These are phyloP conservation scores for Drosophila nikananu DNA, from an alignment of 1,140 invertebrate genomes.

Conservation along the genomic window DNA sequence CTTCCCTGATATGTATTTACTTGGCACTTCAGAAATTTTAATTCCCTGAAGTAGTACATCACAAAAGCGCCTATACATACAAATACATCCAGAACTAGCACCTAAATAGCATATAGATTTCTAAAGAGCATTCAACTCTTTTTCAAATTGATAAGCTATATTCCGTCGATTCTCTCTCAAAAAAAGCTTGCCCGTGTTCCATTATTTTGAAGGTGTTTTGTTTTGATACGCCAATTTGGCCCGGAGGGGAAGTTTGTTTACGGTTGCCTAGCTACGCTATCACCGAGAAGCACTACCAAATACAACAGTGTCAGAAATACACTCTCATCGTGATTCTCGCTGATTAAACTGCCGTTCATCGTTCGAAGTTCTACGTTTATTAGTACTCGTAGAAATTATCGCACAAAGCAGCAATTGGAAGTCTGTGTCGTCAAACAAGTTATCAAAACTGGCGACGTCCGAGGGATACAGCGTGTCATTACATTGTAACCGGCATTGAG, in stretches of 20 bases:
- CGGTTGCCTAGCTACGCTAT: constrained; percentile 2
- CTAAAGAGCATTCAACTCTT: background rate
- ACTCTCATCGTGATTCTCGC: background rate
- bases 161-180: background rate
- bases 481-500: background rate
- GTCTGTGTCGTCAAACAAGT: background rate
- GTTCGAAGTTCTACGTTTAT: constrained; percentile 10
- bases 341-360: constrained; percentile 5
- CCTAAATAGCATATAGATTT: background rate
- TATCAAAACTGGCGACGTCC: constrained; percentile 4
- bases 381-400: constrained; percentile 15
- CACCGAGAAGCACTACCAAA: background rate
- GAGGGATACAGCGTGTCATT: constrained; percentile 17
- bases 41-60: background rate
- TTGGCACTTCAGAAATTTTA: background rate
- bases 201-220: constrained; percentile 7
- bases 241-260: background rate
- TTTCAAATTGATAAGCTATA: background rate
- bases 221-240: constrained; percentile 4
- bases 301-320: background rate
- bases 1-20: background rate
- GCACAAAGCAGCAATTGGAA: constrained; percentile 1
- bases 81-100: background rate
- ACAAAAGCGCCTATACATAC: background rate
- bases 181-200: background rate